Evolutionary conservation across 2,113 vertebrate genomes (phyloP), one percentile per base, ranked within the genome.

Genomic region (Tachycineta bicolor): DNA sequence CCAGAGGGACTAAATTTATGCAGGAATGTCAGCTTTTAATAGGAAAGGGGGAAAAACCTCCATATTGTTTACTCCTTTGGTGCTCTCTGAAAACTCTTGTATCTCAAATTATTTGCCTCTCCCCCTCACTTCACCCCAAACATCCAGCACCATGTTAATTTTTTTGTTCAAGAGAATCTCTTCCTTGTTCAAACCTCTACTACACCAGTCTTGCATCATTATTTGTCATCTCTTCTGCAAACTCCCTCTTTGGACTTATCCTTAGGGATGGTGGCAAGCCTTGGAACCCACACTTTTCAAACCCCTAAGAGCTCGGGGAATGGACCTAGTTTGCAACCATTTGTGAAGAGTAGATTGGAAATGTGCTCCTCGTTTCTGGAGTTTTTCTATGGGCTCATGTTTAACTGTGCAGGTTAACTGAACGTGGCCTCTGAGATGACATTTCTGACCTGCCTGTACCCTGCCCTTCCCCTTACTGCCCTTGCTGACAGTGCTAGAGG

Each of bases 21-120:
- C 0, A 0, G 12, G 22, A 53, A 53, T 37, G 18, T 18, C 41
- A 80, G 9, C 29, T 84, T 95, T 89, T 68, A 71, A 34, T 33
- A 46, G 29, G 15, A 87, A 64, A 81, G 25, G 5, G 6, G 17
- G 3, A 1, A 6, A 31, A 60, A 4, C 0, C 6, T 18, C 43
- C 2, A 52, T 75, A 11, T 12, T 47, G 9, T 83, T 53, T 82
- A 23, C 33, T 77, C 33, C 20, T 62, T 75, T 86, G 56, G 16
- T 79, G 29, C 4, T 62, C 14, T 79, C 28, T 77, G 53, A 59
- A 94, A 87, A 50, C 13, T 43, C 14, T 47, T 23, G 2, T 25
- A 18, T 84, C 16, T 83, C 56, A 60, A n/a, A 63, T 83, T 67
- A 31, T 63, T 55, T 84, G n/a, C 53, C 16, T 65, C 22, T 78